phyloP scores from a whole-genome alignment of 2,888 invertebrate species.

The Lycophotia porphyrea region DNA sequence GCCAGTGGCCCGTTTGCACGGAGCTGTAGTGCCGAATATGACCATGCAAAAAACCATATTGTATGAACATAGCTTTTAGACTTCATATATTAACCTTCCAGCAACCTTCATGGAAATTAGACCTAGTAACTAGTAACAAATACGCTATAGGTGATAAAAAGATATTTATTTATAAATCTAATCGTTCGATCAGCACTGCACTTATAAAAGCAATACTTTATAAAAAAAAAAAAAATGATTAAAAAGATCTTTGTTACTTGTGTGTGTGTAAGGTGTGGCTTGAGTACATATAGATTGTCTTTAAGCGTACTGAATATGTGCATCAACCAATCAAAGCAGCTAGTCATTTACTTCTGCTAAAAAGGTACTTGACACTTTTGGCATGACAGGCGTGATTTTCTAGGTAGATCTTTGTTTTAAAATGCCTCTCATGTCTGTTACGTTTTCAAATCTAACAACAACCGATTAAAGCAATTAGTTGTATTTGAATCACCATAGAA shows the following conservation, averaged over 20 bases:
- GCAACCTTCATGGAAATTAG: constrained; percentile 43
- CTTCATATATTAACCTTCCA: constrained; percentile 5
- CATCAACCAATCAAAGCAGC: not conserved
- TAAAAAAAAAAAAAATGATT: too few species aligned
- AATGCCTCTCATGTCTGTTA: not conserved
- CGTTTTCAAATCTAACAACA: not conserved
- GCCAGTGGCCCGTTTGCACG: too few species aligned
- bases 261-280: not conserved
- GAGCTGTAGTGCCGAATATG: not conserved
- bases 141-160: constrained; percentile 18
- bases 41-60: not conserved
- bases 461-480: not conserved
- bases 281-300: not conserved
- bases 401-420: not conserved
- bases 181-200: constrained; percentile 37
- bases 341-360: not conserved
- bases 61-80: not conserved
- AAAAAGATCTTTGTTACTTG: not conserved
- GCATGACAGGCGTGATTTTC: not conserved
- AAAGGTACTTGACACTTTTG: too few species aligned
- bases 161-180: constrained; percentile 33
- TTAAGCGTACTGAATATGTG: not conserved
- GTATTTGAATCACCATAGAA: not conserved
- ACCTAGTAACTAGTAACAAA: constrained; percentile 24
- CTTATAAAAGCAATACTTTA: too few species aligned